Evolutionary conservation across 1,140 invertebrate genomes (phyloP).

Genomic region (Listronotus oregonensis): DNA sequence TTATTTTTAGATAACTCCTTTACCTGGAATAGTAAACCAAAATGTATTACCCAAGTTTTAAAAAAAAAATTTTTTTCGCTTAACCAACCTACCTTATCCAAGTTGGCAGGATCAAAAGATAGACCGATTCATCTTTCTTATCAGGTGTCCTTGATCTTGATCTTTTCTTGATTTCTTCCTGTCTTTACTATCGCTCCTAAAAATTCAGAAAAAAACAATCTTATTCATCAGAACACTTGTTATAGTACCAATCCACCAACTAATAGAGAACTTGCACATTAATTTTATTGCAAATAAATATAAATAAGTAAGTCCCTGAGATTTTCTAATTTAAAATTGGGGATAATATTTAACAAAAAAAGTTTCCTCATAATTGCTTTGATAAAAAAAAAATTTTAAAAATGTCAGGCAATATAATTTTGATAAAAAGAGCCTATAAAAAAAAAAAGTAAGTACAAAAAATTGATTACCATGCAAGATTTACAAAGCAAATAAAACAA

Average conservation of each 20-base stretch:
- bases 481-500: too few species aligned
- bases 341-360: too few species aligned
- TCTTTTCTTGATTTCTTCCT: slow-evolving; percentile 44
- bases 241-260: background rate
- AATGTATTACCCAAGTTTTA: background rate
- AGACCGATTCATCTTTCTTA: slow-evolving; percentile 63
- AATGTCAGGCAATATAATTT: too few species aligned
- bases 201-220: slow-evolving; percentile 12
- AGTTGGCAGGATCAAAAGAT: slow-evolving; percentile 71
- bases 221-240: too few species aligned
- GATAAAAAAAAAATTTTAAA: too few species aligned
- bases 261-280: background rate
- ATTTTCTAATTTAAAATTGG: too few species aligned
- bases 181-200: slow-evolving; percentile 40
- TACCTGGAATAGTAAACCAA: background rate
- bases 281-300: background rate
- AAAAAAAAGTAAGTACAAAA: too few species aligned
- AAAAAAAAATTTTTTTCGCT: slow-evolving; percentile 15
- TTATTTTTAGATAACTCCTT: background rate
- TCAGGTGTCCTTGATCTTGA: slow-evolving; percentile 58
- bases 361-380: too few species aligned
- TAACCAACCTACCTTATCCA: slow-evolving; percentile 67
- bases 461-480: too few species aligned
- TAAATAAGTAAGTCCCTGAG: too few species aligned
- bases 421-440: too few species aligned